Base-by-base conservation (phyloP, 2,797 vertebrate genomes). In the Sebastes miniatus region DNA sequence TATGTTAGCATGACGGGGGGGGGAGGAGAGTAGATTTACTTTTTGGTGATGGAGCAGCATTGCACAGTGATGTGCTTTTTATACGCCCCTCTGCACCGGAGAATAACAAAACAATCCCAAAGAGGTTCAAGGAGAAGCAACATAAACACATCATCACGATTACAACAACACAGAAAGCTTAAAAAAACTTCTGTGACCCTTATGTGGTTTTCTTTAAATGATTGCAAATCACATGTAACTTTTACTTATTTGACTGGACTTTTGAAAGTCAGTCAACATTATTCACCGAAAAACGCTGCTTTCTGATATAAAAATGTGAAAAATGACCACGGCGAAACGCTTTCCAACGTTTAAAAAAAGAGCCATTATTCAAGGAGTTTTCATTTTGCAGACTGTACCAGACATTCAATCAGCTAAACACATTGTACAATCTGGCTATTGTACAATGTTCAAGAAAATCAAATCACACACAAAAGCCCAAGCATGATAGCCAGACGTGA, bases 21-120 rank as follows among this genome's bases (percentile, higher is more conserved):
- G 54, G 69, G 57, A 65, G 43, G 54, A 73, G 64, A 76, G 61
- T 18, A 59, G 43, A 66, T 87, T 91, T 95, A 96, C 96, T 95
- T 94, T 88, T 92, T 25, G 87, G 82, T 78, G 92, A 92, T 27
- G 78, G 78, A 83, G 88, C 80, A 69, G 29, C 69, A 62, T 74
- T 84, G 71, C 80, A 84, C 71, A 88, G 67, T 6, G 82, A 91
- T 14, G 76, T 34, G 83, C 85, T 88, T 29, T 85, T 91, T 18
- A 70, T 68, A 24, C n/a, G 86, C 57, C 84, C 84, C 72, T 94
- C 91, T 70, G 92, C 90, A 93, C 95, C 95, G 95, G 88, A 80
- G 39, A 58, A 83, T 81, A 32, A n/a, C n/a, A 1, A 62, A 22
- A 84, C 81, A 68, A 69, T 27, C 3, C 58, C 9, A 72, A 73